Percentiles rank a stretch among this genome's conserved stretches.
These are phyloP conservation scores for Edolisoma coerulescens DNA, from an alignment of 2,113 vertebrate species.

Conservation along the genomic window DNA sequence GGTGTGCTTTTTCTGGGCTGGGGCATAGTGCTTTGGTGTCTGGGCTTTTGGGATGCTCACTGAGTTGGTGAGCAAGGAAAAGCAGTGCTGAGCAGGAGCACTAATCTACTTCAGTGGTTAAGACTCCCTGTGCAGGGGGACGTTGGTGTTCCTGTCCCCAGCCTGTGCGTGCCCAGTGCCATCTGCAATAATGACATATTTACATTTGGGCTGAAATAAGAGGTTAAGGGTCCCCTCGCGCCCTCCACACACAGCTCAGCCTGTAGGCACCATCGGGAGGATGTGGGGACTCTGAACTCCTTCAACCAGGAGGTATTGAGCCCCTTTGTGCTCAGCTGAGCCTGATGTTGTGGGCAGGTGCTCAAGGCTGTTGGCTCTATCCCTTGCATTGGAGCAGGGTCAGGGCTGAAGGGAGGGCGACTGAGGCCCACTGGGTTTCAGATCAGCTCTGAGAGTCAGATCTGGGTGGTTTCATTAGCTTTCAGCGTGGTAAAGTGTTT, in stretches of 20 bases:
- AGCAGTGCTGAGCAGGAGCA: neutral
- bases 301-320: neutral
- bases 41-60: neutral
- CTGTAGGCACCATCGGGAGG: accelerated
- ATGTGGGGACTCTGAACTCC: neutral
- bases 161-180: accelerated
- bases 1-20: neutral
- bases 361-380: neutral
- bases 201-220: neutral
- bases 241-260: neutral
- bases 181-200: neutral
- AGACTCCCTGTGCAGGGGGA: neutral
- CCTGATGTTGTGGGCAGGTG: accelerated
- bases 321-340: neutral
- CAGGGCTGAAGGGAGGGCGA: neutral
- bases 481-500: neutral
- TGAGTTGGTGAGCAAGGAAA: neutral
- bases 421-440: accelerated
- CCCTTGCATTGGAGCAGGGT: neutral
- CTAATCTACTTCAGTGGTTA: too few species aligned
- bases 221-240: neutral
- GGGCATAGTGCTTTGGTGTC: neutral
- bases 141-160: accelerated
- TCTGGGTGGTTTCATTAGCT: neutral
- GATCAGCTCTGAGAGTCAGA: neutral